phyloP scores from a whole-genome alignment of 2,888 invertebrate species.

The Acrocyrtus sp. region DNA sequence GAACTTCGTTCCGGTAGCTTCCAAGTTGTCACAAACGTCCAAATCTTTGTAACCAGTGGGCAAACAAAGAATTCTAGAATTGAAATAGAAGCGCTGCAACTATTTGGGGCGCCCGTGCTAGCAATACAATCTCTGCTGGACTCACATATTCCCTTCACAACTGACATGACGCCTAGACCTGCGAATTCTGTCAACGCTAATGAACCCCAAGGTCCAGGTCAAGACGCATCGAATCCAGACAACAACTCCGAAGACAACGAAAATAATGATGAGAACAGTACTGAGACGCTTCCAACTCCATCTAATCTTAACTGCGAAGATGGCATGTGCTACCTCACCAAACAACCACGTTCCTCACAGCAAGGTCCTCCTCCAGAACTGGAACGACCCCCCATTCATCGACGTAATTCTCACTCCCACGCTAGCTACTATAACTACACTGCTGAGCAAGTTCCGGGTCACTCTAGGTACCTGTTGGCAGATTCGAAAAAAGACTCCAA shows the following conservation, averaged over 20 bases:
- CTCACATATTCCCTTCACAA: neutral
- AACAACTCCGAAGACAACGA: neutral
- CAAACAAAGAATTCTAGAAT: constrained; percentile 16
- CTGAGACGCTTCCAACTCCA: too few species aligned
- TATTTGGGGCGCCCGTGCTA: constrained; percentile 39
- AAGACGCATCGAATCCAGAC: too few species aligned
- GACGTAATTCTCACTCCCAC: too few species aligned
- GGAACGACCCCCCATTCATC: too few species aligned
- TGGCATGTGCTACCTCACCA: too few species aligned
- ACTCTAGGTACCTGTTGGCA: neutral
- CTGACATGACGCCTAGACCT: neutral
- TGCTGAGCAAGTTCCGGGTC: neutral
- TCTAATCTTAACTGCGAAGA: too few species aligned
- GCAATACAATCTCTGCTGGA: constrained; percentile 13
- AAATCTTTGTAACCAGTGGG: constrained; percentile 33
- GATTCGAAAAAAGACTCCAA: too few species aligned
- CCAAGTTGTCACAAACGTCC: constrained; percentile 37
- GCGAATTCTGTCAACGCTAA: neutral
- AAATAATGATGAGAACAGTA: constrained; percentile 8
- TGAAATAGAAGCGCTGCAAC: constrained; percentile 29
- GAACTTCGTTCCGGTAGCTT: constrained; percentile 47
- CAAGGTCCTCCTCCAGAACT: too few species aligned
- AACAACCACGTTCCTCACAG: too few species aligned
- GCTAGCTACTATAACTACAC: too few species aligned
- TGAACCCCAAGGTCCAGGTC: neutral